These are phyloP conservation scores for Drosophila punjabiensis DNA, from an alignment of 1,140 invertebrate species.

Conservation along the genomic window DNA sequence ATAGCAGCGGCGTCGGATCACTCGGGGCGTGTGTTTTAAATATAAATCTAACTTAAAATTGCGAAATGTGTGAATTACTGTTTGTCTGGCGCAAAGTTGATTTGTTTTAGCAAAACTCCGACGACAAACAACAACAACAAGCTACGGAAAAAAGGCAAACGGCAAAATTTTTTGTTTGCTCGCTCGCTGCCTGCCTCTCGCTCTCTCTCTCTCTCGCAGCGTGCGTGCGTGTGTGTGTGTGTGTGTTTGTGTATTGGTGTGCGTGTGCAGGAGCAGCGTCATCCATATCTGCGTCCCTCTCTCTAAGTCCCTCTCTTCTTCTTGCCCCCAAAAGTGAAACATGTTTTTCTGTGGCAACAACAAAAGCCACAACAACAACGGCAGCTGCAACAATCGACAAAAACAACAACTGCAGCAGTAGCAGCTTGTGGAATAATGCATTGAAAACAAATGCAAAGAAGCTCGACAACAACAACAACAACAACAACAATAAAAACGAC, in stretches of 20 bases:
- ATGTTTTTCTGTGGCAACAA: slow-evolving; percentile 51
- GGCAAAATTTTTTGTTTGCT: slow-evolving; percentile 43
- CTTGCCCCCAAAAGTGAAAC: slow-evolving; percentile 47
- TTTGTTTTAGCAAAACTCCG: slow-evolving; percentile 8
- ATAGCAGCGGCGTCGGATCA: neutral
- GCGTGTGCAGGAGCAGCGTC: slow-evolving; percentile 40
- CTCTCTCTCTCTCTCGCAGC: slow-evolving; percentile 13
- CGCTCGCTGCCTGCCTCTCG: slow-evolving; percentile 19
- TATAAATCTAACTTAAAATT: slow-evolving; percentile 10
- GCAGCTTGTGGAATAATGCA: slow-evolving; percentile 22
- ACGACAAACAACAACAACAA: slow-evolving; percentile 26
- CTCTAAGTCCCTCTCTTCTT: slow-evolving; percentile 38
- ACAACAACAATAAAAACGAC: slow-evolving; percentile 4
- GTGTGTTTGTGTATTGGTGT: slow-evolving; percentile 30
- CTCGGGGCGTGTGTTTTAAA: slow-evolving; percentile 20
- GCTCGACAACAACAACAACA: slow-evolving; percentile 12
- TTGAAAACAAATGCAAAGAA: slow-evolving; percentile 11
- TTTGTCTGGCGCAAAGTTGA: slow-evolving; percentile 5
- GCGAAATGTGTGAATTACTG: slow-evolving; percentile 6
- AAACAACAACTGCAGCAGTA: slow-evolving; percentile 22
- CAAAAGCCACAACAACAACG: slow-evolving; percentile 20
- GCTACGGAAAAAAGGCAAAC: slow-evolving; percentile 25
- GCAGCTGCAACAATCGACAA: slow-evolving; percentile 35
- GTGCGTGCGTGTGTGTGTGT: slow-evolving; percentile 21
- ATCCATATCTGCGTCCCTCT: slow-evolving; percentile 42